Base-by-base conservation (phyloP, 2,888 invertebrate species). In the Pollenia angustigena region DNA sequence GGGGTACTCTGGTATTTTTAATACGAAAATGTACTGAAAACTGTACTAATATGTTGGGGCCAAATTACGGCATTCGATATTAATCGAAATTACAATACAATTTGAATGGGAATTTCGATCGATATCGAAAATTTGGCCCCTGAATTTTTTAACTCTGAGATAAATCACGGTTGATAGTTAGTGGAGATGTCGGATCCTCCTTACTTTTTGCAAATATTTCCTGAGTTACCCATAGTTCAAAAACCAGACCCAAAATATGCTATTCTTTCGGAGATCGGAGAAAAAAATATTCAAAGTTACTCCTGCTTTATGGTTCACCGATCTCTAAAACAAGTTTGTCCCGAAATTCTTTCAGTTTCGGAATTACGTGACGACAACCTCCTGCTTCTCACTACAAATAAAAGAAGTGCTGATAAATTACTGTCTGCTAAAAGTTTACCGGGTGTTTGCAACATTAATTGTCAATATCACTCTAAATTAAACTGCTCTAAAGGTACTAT, bases 161-260 rank as follows among this genome's bases (percentile, higher is more conserved):
- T n/a, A n/a, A n/a, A n/a, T n/a, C n/a, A n/a, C n/a, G n/a, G n/a
- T n/a, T n/a, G n/a, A n/a, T n/a, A n/a, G n/a, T n/a, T n/a, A n/a
- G n/a, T n/a, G n/a, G n/a, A n/a, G n/a, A n/a, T n/a, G n/a, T n/a
- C n/a, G n/a, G n/a, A n/a, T n/a, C n/a, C n/a, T n/a, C n/a, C n/a
- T n/a, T n/a, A 66, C 6, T 14, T 46, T 16, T 23, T 23, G 23
- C 14, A 48, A 48, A 18, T 48, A 8, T 66, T 66, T 18, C 48
- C 46, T 7, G 23, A 66, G 9, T 18, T 66, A 23, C 48, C 48
- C 16, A 64, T 44, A n/a, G 6, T 46, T 16, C 4, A 12, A 18
- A 64, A 64, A 64, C 44, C 64, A 11, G 46, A 64, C 18, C 46
- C 44, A 44, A 64, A 64, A 46, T 64, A 64, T 18, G 46, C 23